Percentiles rank a stretch among this genome's conserved stretches.
These are phyloP conservation scores for Ceratoteleas bidentatus DNA, from an alignment of 1,140 invertebrate genomes.

Conservation along the genomic window DNA sequence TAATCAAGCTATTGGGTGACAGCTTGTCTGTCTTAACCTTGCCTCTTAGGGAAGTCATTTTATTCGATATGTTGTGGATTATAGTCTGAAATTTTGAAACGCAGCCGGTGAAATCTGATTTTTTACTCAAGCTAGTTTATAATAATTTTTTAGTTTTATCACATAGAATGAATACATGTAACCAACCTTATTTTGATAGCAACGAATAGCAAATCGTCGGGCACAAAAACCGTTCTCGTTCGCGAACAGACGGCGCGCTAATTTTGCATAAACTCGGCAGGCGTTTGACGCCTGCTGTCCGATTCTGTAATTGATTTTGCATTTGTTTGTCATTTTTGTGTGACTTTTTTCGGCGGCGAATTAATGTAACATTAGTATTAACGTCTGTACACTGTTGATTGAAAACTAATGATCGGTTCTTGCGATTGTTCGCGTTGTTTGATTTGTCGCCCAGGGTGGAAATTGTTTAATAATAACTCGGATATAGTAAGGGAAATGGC, in stretches of 20 bases:
- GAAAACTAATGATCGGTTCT: conserved; percentile 21
- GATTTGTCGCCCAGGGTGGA: not conserved
- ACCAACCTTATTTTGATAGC: conserved; percentile 59
- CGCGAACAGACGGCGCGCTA: conserved; percentile 48
- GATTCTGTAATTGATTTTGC: conserved; percentile 54
- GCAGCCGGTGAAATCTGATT: too few species aligned
- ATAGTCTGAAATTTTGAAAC: too few species aligned
- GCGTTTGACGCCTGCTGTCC: conserved; percentile 23
- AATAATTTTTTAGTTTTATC: too few species aligned
- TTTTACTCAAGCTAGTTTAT: too few species aligned
- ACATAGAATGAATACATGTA: conserved; percentile 58
- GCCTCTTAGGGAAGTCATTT: too few species aligned
- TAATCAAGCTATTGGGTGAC: too few species aligned
- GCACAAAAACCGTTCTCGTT: conserved; percentile 37
- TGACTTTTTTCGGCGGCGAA: conserved; percentile 8
- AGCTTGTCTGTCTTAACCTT: too few species aligned
- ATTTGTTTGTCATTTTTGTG: conserved; percentile 41
- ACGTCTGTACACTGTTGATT: conserved; percentile 18
- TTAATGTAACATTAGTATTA: conserved; percentile 45
- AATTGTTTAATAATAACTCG: conserved; percentile 4
- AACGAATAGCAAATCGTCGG: conserved; percentile 32
- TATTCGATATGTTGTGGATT: too few species aligned
- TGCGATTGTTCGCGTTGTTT: not conserved
- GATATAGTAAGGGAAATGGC: too few species aligned
- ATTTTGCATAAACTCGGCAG: conserved; percentile 62